phyloP scores from a whole-genome alignment of 2,888 invertebrate species.

The Eristalis pertinax region DNA sequence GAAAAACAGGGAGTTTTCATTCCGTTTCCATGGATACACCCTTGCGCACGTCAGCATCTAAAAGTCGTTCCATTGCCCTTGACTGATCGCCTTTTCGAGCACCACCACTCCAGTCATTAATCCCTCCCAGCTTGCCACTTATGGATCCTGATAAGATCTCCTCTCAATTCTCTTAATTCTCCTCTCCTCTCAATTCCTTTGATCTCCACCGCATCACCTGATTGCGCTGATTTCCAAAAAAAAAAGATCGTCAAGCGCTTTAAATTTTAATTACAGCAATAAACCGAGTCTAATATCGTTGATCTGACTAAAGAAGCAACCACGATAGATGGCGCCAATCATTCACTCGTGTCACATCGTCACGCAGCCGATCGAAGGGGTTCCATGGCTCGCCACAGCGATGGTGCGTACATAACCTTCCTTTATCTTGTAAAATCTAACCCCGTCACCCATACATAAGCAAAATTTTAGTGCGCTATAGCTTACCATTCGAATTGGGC shows the following conservation, averaged over 20 bases:
- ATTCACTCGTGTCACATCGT: background rate
- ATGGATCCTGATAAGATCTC: too few species aligned
- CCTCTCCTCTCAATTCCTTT: background rate
- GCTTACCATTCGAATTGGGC: conserved; percentile 8
- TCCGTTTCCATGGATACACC: too few species aligned
- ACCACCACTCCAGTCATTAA: too few species aligned
- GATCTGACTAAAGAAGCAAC: background rate
- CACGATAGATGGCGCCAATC: conserved; percentile 44
- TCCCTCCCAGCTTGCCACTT: background rate
- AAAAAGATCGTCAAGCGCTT: background rate
- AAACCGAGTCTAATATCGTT: background rate
- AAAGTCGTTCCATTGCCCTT: too few species aligned
- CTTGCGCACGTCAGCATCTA: too few species aligned
- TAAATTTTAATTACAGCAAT: conserved; percentile 9
- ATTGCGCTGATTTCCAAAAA: background rate
- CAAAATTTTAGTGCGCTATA: conserved; percentile 12
- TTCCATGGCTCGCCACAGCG: background rate
- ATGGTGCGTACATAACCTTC: conserved; percentile 13
- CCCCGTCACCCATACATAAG: background rate
- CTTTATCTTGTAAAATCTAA: conserved; percentile 13
- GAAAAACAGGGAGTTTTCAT: too few species aligned
- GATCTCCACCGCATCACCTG: background rate
- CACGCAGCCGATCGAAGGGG: conserved; percentile 26
- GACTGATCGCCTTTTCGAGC: too few species aligned
- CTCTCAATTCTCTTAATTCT: too few species aligned